phyloP scores from a whole-genome alignment of 2,797 vertebrate genomes.

The Lithobates sylvaticus region DNA sequence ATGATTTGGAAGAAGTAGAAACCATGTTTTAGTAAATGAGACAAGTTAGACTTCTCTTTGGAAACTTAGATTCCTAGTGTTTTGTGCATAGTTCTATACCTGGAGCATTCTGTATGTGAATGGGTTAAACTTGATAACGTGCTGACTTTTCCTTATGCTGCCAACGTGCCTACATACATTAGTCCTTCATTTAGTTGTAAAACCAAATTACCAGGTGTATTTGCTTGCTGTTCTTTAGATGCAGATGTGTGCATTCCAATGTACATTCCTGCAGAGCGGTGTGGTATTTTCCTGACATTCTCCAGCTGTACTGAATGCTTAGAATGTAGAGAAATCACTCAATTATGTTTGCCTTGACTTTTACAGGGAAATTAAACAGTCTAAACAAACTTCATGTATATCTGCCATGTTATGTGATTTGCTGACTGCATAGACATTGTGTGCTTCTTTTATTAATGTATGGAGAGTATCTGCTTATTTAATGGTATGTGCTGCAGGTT shows the following conservation, averaged over 20 bases:
- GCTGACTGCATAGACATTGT: background rate
- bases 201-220: constrained; percentile 7
- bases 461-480: background rate
- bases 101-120: background rate
- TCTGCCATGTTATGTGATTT: background rate
- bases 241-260: constrained; percentile 52
- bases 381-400: background rate
- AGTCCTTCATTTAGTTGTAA: constrained; percentile 18
- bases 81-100: too few relatives aligned
- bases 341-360: background rate
- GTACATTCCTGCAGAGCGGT: constrained; percentile 28
- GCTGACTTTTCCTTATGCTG: background rate
- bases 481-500: background rate
- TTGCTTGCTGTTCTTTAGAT: constrained; percentile 17
- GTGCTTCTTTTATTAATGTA: background rate
- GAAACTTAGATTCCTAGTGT: too few relatives aligned
- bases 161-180: background rate
- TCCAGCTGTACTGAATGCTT: constrained; percentile 17
- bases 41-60: background rate
- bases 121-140: background rate
- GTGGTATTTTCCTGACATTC: constrained; percentile 10
- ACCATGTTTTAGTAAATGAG: background rate
- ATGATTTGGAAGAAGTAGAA: too few relatives aligned
- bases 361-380: background rate
- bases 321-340: constrained; percentile 1